phyloP scores from a whole-genome alignment of 1,140 invertebrate species.

The Holcopasites calliopsidis region DNA sequence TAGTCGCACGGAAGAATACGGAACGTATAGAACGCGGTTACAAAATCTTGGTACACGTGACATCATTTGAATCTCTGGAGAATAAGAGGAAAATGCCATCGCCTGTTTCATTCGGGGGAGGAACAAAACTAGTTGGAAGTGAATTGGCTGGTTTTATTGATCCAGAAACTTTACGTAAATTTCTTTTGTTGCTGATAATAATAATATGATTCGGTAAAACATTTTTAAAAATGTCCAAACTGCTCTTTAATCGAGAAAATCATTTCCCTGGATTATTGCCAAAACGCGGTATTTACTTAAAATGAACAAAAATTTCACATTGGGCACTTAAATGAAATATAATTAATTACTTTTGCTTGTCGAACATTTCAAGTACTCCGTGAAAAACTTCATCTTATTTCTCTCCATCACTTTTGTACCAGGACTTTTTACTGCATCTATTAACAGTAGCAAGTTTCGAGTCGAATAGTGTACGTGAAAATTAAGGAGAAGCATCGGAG shows the following conservation, averaged over 20 bases:
- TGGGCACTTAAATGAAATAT: too few relatives aligned
- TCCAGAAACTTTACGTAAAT: too few relatives aligned
- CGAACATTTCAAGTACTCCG: not conserved
- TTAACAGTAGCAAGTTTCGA: not conserved
- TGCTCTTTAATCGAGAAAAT: too few relatives aligned
- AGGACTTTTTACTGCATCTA: not conserved
- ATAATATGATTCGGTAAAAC: too few relatives aligned
- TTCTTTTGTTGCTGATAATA: too few relatives aligned
- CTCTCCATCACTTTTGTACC: not conserved
- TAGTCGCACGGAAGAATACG: not conserved
- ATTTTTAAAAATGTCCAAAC: too few relatives aligned
- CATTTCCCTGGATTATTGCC: too few relatives aligned
- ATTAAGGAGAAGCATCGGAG: not conserved
- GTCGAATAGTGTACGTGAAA: not conserved
- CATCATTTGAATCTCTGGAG: not conserved
- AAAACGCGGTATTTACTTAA: too few relatives aligned
- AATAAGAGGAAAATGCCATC: not conserved
- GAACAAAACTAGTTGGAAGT: not conserved
- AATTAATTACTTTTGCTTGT: not conserved
- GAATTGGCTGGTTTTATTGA: too few relatives aligned
- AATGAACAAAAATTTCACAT: too few relatives aligned
- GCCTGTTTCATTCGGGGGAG: too few relatives aligned
- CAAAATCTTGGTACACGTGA: not conserved
- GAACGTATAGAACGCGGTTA: not conserved
- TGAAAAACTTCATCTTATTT: not conserved